Percentiles rank a stretch among this genome's conserved stretches.
These are phyloP conservation scores for Triplophysa bombifrons DNA, from an alignment of 2,797 vertebrate species.

Conservation along the genomic window DNA sequence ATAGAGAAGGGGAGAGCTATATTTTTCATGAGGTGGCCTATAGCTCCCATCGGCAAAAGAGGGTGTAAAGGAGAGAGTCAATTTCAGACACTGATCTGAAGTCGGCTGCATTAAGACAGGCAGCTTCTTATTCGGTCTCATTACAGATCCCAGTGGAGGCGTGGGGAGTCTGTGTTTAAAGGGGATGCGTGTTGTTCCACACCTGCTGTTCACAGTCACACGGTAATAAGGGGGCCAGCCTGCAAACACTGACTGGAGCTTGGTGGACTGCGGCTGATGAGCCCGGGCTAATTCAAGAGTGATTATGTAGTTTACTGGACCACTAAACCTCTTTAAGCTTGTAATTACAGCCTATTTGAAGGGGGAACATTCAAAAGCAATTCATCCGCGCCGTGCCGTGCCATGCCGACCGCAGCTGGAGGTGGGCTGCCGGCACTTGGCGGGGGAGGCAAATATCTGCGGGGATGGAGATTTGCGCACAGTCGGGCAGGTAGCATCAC, in stretches of 20 bases:
- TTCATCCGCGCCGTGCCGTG: slow-evolving; percentile 83
- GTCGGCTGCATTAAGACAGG: slow-evolving; percentile 13
- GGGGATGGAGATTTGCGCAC: slow-evolving; percentile 75
- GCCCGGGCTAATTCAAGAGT: slow-evolving; percentile 98
- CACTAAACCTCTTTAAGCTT: slow-evolving; percentile 99
- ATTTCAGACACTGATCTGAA: slow-evolving; percentile 35
- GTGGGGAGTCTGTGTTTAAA: slow-evolving; percentile 80
- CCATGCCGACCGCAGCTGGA: slow-evolving; percentile 92
- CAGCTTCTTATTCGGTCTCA: slow-evolving; percentile 45
- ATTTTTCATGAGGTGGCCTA: slow-evolving; percentile 33
- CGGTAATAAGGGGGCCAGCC: slow-evolving; percentile 86
- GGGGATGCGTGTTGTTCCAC: slow-evolving; percentile 84
- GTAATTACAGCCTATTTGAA: slow-evolving; percentile 99
- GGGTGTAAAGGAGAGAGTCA: background rate
- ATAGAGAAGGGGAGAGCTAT: slow-evolving; percentile 49
- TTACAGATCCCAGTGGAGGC: slow-evolving; percentile 66
- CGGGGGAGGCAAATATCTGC: slow-evolving; percentile 88
- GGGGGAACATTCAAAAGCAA: slow-evolving; percentile 98
- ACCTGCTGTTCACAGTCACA: slow-evolving; percentile 89
- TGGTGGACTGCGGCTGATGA: slow-evolving; percentile 99
- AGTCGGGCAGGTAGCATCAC: slow-evolving; percentile 75
- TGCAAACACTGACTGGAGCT: slow-evolving; percentile 91
- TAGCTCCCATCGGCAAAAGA: slow-evolving; percentile 25
- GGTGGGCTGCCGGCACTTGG: slow-evolving; percentile 90
- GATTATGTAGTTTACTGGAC: slow-evolving; percentile 99